Base-by-base conservation (phyloP, 1,140 invertebrate genomes). In the Cydia strobilella region DNA sequence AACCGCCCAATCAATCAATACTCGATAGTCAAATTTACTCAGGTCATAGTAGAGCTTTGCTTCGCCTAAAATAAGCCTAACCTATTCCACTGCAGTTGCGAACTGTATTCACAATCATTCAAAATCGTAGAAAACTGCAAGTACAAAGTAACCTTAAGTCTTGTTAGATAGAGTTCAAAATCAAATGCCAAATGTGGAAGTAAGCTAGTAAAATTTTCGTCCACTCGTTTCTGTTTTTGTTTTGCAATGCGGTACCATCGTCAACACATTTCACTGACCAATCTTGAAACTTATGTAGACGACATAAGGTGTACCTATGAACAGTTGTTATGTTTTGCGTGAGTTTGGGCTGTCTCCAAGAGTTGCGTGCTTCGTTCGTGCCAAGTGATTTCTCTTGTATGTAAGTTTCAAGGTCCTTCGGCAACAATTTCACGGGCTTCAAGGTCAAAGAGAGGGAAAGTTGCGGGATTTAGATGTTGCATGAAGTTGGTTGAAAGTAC, bases 321-420 rank as follows among this genome's bases (percentile, higher is more conserved):
- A 5, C 7, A 7, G 6, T n/a, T n/a, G 3, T 15, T 51, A n/a
- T 10, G n/a, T 54, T 54, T 54, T 23, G 54, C 54, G 54, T 59
- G 54, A 20, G 54, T 23, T 59, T 59, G 54, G 54, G 10, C 54
- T 59, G 20, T 9, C 54, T 59, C 54, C 54, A 59, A 59, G 15
- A 54, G 54, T 23, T 59, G 54, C 54, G 54, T 59, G 54, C 54
- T 20, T 20, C 54, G 48, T 54, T 4, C 0, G 54, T 59, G 54
- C 54, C 54, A 59, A 59, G 54, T 59, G 54, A 20, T 59, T 59
- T 59, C 54, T 59, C 54, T 59, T 59, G 54, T 23, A 59, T 59
- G 20, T 20, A 59, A 59, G 54, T 59, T 59, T 59, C 54, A 59
- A 59, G 54, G 54, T 59, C 54, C n/a, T n/a, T 59, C 7, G 54